Base-by-base conservation (phyloP, 2,113 vertebrate genomes). In the Lasiurus borealis region DNA sequence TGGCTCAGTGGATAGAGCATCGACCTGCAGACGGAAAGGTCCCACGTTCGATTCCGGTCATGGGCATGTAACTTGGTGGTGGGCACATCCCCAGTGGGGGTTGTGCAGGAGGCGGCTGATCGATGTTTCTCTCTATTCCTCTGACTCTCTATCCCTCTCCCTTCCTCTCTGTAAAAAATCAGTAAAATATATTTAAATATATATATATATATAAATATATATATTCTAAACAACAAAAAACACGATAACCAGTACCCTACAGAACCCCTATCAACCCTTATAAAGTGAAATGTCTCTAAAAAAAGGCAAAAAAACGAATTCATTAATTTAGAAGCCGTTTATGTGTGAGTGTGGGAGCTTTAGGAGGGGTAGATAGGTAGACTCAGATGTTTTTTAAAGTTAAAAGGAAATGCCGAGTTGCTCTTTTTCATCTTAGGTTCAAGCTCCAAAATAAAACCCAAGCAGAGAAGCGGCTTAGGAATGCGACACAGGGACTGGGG, bases 381-480 rank as follows among this genome's bases (percentile, higher is more conserved):
- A 36, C 13, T 77, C 46, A 19, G 23, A n/a, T 48, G 27, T 83
- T 92, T 92, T 91, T 95, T 81, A 76, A 92, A 52, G 29, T 90
- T 64, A 48, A 85, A 71, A 86, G 54, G 14, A 23, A 77, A 68
- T 94, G 78, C 72, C 54, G 52, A 91, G 40, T 85, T 83, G 83
- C 23, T 71, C 50, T 59, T 83, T 88, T 85, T 85, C 34, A 66
- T 84, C 73, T 76, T 72, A 75, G 84, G n/a, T 66, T 92, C 83
- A 90, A 48, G 44, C n/a, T 90, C 84, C 71, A 94, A 94, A 96
- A 96, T 88, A 97, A 93, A 76, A 76, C 73, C 36, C 78, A 95
- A 97, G 90, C 95, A 96, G 85, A 94, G 81, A 90, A 72, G 64
- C 85, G 93, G 66, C 73, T 92, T 66, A 73, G 31, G 88, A 93